phyloP scores from a whole-genome alignment of 2,888 invertebrate genomes.

The Coronaproctus castanopsis region DNA sequence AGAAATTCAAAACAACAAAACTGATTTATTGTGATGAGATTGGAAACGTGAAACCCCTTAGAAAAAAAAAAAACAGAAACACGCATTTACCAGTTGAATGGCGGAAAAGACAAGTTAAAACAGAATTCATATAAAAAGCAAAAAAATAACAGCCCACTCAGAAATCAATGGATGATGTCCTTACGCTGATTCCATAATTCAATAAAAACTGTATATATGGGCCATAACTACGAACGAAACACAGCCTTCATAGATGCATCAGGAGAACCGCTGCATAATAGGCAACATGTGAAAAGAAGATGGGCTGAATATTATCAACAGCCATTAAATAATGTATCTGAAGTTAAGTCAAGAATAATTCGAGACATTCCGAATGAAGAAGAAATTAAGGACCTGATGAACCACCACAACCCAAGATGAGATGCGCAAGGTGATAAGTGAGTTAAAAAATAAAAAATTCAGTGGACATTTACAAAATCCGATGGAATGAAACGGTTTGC shows the following conservation, averaged over 20 bases:
- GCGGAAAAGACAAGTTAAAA: no score
- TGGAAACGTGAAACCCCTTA: no score
- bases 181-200: background rate
- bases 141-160: no score
- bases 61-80: no score
- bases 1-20: no score
- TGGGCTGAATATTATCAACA: background rate
- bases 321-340: no score
- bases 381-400: background rate
- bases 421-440: background rate
- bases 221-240: no score
- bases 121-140: no score
- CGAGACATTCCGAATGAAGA: background rate
- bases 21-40: no score
- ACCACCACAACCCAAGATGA: background rate
- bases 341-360: background rate
- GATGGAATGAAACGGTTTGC: background rate
- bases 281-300: background rate
- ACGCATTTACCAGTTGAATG: no score
- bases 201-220: background rate
- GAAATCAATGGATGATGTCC: background rate
- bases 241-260: background rate
- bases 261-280: background rate
- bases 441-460: background rate
- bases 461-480: background rate